A percentile compares a stretch with the other conserved stretches of the same genome.
Conservation (phyloP, 2,797 vertebrate genomes). For the Mormyrus hasselquistii region DNA sequence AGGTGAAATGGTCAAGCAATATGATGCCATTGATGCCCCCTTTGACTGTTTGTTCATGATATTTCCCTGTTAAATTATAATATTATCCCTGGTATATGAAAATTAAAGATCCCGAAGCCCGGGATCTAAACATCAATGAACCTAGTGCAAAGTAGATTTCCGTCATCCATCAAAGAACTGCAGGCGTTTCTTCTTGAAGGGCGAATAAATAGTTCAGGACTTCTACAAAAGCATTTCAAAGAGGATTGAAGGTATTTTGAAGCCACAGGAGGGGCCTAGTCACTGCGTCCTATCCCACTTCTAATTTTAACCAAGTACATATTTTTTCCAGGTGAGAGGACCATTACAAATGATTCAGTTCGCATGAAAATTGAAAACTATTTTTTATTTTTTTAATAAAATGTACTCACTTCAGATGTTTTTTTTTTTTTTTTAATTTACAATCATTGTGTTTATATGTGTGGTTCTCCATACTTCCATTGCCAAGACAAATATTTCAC, state of each 20-base stretch:
- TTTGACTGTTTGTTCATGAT: neutral
- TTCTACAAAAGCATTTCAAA: neutral
- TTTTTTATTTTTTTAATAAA: neutral
- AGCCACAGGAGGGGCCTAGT: neutral
- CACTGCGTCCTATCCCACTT: neutral
- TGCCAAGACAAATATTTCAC: neutral
- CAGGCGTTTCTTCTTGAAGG: neutral
- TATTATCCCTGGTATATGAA: neutral
- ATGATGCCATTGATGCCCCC: neutral
- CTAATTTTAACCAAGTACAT: neutral
- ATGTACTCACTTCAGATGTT: neutral
- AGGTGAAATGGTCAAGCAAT: neutral
- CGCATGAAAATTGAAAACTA: neutral
- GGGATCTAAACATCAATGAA: neutral
- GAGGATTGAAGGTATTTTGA: neutral
- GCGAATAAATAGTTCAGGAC: neutral
- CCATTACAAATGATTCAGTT: neutral
- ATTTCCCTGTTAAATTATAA: neutral
- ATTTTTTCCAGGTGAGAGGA: neutral
- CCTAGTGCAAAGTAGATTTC: neutral
- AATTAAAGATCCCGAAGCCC: neutral
- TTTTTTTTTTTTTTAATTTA: neutral
- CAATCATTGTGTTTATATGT: neutral
- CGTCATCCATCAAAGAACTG: neutral
- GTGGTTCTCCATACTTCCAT: neutral